A percentile compares a stretch with the other conserved stretches of the same genome.
Conservation (phyloP, 2,113 vertebrate species). For the Nycticorax nycticorax region DNA sequence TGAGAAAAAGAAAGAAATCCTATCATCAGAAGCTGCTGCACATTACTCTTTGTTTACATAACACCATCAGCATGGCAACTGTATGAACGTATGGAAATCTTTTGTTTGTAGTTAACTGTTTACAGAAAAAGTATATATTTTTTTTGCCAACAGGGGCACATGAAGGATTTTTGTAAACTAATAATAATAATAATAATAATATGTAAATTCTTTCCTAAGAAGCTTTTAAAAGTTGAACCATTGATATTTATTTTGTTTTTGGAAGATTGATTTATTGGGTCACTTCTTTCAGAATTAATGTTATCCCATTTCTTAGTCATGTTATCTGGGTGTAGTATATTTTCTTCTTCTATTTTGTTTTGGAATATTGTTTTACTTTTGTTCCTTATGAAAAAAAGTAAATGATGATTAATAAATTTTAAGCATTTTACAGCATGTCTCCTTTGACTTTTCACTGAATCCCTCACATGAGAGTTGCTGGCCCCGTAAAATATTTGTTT, state of each 20-base stretch:
- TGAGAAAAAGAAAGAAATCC: not conserved
- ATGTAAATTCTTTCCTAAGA: constrained; percentile 52
- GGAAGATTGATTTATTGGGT: constrained; percentile 23
- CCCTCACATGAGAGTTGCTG: not conserved
- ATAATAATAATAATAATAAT: constrained; percentile 31
- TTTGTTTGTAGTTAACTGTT: constrained; percentile 65
- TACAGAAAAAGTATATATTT: constrained; percentile 52
- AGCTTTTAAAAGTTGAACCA: constrained; percentile 26
- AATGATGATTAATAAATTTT: constrained; percentile 62
- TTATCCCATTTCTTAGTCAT: not conserved
- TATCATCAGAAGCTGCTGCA: constrained; percentile 40
- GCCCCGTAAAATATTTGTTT: not conserved
- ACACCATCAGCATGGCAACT: constrained; percentile 31
- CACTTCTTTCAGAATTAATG: constrained; percentile 33
- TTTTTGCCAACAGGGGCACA: constrained; percentile 36
- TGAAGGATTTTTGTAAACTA: constrained; percentile 64
- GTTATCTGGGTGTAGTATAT: constrained; percentile 37
- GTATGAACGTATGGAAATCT: constrained; percentile 3
- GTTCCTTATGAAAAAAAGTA: not conserved
- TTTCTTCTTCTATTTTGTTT: constrained; percentile 37
- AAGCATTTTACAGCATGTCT: constrained; percentile 54
- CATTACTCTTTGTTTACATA: constrained; percentile 63
- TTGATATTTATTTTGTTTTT: constrained; percentile 66
- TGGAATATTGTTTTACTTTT: constrained; percentile 39
- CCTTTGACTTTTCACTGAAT: not conserved